phyloP scores from a whole-genome alignment of 2,113 vertebrate genomes.

The Nasalis larvatus region DNA sequence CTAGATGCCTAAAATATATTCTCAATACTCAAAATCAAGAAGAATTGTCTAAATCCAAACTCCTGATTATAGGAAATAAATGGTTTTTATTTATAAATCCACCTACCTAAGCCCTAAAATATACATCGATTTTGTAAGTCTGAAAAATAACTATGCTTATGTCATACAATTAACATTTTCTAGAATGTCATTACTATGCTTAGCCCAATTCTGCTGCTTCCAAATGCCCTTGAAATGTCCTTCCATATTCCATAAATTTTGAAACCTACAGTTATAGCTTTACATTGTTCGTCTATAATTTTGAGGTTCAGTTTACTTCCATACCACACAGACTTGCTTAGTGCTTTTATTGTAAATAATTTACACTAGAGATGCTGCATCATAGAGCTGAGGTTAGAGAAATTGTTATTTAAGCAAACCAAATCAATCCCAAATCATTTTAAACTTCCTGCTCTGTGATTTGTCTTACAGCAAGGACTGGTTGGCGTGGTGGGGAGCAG shows the following conservation, averaged over 20 bases:
- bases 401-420: slow-evolving; percentile 73
- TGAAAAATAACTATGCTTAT: background rate
- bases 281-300: slow-evolving; percentile 18
- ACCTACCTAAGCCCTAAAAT: background rate
- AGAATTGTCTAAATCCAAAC: slow-evolving; percentile 38
- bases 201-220: background rate
- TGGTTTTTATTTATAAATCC: background rate
- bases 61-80: slow-evolving; percentile 28
- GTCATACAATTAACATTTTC: background rate
- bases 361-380: slow-evolving; percentile 63
- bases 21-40: slow-evolving; percentile 48
- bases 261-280: background rate
- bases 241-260: background rate
- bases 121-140: background rate
- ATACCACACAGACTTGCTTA: slow-evolving; percentile 45
- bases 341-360: slow-evolving; percentile 74
- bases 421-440: slow-evolving; percentile 56
- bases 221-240: background rate
- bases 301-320: slow-evolving; percentile 41
- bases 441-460: slow-evolving; percentile 11
- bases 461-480: background rate
- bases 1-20: slow-evolving; percentile 11
- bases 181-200: background rate
- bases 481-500: background rate
- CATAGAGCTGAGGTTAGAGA: slow-evolving; percentile 51